These are phyloP conservation scores for Stenotaenia linearis DNA, from an alignment of 2,888 invertebrate genomes.

Conservation along the genomic window DNA sequence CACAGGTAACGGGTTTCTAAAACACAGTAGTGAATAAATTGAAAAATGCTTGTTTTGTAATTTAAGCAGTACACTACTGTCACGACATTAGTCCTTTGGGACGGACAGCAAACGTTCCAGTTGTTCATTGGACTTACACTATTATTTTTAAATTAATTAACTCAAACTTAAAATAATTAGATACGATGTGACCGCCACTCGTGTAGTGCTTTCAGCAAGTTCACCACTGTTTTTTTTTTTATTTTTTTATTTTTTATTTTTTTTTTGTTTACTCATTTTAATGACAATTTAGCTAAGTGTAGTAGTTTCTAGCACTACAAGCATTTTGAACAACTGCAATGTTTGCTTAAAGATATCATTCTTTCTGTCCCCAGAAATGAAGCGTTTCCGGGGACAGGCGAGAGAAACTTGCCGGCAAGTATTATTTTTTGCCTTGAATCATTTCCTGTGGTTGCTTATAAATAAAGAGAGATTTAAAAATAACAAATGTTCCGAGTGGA, in stretches of 20 bases:
- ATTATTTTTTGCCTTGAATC: slow-evolving; percentile 29
- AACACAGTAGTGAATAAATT: not conserved
- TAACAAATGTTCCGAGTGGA: not conserved
- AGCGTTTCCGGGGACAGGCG: slow-evolving; percentile 35
- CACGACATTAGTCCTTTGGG: slow-evolving; percentile 5
- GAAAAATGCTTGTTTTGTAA: not conserved
- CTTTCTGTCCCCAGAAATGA: slow-evolving; percentile 32
- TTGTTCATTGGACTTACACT: slow-evolving; percentile 28
- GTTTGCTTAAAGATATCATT: slow-evolving; percentile 32
- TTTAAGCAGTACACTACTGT: not conserved
- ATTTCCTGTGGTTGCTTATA: slow-evolving; percentile 24
- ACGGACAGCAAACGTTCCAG: slow-evolving; percentile 29
- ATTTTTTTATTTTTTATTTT: not conserved
- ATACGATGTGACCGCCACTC: not conserved
- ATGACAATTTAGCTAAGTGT: slow-evolving; percentile 21
- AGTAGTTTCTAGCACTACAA: slow-evolving; percentile 17
- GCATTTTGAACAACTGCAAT: slow-evolving; percentile 31
- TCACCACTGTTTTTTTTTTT: slow-evolving; percentile 15
- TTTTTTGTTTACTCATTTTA: not conserved
- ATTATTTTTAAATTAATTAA: not conserved
- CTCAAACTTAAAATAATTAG: not conserved
- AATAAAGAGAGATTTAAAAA: no score
- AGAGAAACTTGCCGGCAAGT: slow-evolving; percentile 28
- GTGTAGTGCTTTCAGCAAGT: slow-evolving; percentile 27
- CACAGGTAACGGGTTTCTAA: slow-evolving; percentile 15